Evolutionary conservation across 2,888 invertebrate genomes (phyloP).

Genomic region (Calameuta idolon): DNA sequence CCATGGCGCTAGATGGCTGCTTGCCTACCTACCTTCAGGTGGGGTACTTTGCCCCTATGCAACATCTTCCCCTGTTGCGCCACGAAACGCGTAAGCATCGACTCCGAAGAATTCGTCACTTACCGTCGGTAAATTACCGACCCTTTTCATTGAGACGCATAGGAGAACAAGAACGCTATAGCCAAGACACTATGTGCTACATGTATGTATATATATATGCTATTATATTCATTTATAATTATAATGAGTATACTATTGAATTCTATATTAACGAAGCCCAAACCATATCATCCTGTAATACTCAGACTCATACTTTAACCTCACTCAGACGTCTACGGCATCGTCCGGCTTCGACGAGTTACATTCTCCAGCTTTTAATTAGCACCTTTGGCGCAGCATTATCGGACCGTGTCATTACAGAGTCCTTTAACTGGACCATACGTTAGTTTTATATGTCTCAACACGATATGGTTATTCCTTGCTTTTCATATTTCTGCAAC

Average conservation of each 20-base stretch:
- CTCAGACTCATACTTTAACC: not conserved
- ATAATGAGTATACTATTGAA: not conserved
- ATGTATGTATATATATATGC: not conserved
- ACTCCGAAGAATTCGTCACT: conserved; percentile 32
- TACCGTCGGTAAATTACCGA: conserved; percentile 30
- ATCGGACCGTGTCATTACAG: not conserved
- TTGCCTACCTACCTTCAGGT: not conserved
- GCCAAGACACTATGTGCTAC: not conserved
- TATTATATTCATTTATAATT: no score
- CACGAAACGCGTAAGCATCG: conserved; percentile 32
- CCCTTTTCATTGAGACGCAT: not conserved
- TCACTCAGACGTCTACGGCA: not conserved
- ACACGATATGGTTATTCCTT: not conserved
- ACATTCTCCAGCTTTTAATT: not conserved
- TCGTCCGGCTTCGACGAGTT: not conserved
- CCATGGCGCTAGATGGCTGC: conserved; percentile 12
- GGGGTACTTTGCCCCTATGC: conserved; percentile 3
- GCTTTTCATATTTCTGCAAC: not conserved
- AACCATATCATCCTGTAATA: not conserved
- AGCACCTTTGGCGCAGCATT: not conserved
- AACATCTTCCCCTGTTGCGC: conserved; percentile 33
- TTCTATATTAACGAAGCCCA: not conserved
- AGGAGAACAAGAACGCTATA: not conserved
- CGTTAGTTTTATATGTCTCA: not conserved
- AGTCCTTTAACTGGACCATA: not conserved